Evolutionary conservation across 2,888 invertebrate species (phyloP), one percentile per base, ranked within the genome.

Genomic region (Phengaris arion): DNA sequence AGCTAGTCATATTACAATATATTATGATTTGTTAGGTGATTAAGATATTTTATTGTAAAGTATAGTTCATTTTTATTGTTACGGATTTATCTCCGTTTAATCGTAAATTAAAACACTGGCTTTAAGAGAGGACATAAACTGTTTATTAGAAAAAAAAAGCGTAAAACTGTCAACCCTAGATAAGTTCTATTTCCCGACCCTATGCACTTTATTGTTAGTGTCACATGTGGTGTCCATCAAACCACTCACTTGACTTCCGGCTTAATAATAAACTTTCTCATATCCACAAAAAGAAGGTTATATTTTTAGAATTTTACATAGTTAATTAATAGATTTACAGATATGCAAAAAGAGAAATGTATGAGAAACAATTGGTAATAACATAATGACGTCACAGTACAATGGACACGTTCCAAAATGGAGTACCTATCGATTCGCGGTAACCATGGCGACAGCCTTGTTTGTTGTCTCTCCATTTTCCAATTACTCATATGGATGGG

Each of bases 401-500:
- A 85, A 81, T 84, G 85, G 85, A 83, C 75, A 85, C 83, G 79
- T 10, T 75, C 2, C 54, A 55, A 74, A 74, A 75, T 77, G 83
- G 87, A 85, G 84, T 86, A 22, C 22, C 22, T 22, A 88, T 84
- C 80, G 76, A 77, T 74, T 76, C 77, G 74, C 72, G 75, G 79
- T 82, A 79, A 79, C 80, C 81, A 80, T 82, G 77, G 81, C 75
- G 77, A 82, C 79, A 82, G 76, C 84, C 82, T 83, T 84, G 82
- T 78, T 52, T 70, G 22, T n/a, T n/a, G n/a, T n/a, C 52, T 80
- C 81, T 81, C 81, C 79, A 77, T 81, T 81, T 78, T 77, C 70
- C 59, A 51, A 75, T 77, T 76, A 77, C 59, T 74, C 76, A 22
- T 45, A 35, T 52, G 57, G 52, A 59, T 22, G 77, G 59, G 70